Evolutionary conservation across 2,113 vertebrate genomes (phyloP).

Genomic region (Aplodontia rufa): DNA sequence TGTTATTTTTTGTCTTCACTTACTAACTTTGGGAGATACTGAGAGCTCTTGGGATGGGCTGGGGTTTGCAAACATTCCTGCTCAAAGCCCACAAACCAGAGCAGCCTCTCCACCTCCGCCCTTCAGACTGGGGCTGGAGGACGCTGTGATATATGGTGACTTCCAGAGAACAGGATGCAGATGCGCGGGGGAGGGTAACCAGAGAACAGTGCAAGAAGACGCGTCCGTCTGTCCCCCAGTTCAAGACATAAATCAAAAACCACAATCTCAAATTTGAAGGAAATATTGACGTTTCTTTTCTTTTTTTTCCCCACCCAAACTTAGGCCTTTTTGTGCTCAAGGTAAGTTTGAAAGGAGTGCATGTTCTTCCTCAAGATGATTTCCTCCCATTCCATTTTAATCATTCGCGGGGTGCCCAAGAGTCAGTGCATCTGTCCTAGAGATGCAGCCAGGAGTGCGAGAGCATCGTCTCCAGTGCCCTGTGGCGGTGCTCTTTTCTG

Average conservation of each 20-base stretch:
- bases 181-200: background rate
- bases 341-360: background rate
- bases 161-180: conserved; percentile 50
- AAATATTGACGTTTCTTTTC: background rate
- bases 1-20: conserved; percentile 46
- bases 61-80: conserved; percentile 50
- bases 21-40: conserved; percentile 66
- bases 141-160: background rate
- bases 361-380: background rate
- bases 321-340: background rate
- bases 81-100: background rate
- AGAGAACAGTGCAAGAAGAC: background rate
- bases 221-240: background rate
- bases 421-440: accelerated
- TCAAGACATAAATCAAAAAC: background rate
- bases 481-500: background rate
- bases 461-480: background rate
- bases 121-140: background rate
- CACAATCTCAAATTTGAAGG: background rate
- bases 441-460: background rate
- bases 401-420: background rate
- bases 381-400: background rate
- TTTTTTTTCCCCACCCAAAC: background rate
- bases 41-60: conserved; percentile 51
- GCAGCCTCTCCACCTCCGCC: background rate